Evolutionary conservation across 2,113 vertebrate species (phyloP).

Genomic region (Naja naja): DNA sequence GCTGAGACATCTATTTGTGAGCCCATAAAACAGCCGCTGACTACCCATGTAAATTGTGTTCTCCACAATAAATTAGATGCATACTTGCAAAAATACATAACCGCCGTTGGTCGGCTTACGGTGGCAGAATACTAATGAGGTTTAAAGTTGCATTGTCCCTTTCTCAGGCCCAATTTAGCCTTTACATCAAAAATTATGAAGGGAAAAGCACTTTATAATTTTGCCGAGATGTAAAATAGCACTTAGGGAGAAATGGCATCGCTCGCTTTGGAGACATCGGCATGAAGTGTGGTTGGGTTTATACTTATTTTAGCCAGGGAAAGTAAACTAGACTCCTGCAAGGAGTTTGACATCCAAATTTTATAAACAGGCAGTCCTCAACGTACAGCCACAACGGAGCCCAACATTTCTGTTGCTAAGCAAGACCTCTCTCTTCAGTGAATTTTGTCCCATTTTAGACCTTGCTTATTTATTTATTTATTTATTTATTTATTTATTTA

Average conservation of each 20-base stretch:
- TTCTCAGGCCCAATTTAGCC: constrained; percentile 84
- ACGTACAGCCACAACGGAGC: not conserved
- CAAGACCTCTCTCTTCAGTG: too few species aligned
- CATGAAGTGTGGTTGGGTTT: constrained; percentile 76
- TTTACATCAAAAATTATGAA: constrained; percentile 86
- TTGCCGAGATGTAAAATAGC: constrained; percentile 83
- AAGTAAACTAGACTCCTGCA: constrained; percentile 50
- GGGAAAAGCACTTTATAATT: constrained; percentile 86
- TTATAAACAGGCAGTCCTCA: not conserved
- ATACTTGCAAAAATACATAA: constrained; percentile 99
- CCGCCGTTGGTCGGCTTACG: constrained; percentile 88
- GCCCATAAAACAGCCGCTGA: constrained; percentile 99
- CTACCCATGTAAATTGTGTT: constrained; percentile 99
- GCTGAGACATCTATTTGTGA: constrained; percentile 99
- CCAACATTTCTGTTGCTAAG: not conserved
- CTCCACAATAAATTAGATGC: constrained; percentile 99
- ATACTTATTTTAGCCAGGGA: constrained; percentile 76
- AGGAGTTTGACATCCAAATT: constrained; percentile 8
- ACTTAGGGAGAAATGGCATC: constrained; percentile 66
- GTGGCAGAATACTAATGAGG: constrained; percentile 92
- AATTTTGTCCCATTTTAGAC: too few species aligned
- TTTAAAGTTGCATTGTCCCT: constrained; percentile 83
- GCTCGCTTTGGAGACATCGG: constrained; percentile 71
- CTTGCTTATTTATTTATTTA: too few species aligned
- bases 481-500: too few species aligned